A percentile compares a stretch with the other conserved stretches of the same genome.
Evolutionary conservation across 1,140 invertebrate genomes (phyloP).

Genomic region (Saxidomus purpurata): DNA sequence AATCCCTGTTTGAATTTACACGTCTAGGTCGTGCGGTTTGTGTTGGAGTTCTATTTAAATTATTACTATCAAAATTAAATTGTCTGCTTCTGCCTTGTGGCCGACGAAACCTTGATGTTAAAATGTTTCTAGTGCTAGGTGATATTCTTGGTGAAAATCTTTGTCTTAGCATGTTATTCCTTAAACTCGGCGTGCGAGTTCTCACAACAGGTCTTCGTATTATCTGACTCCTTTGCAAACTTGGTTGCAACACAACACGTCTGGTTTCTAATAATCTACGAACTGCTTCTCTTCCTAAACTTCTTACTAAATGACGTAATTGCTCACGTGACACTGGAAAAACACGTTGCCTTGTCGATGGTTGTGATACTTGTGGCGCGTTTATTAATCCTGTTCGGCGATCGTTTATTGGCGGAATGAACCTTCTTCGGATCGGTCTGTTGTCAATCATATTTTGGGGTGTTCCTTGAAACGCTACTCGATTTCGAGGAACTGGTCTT

Average conservation of each 20-base stretch:
- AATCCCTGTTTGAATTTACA: background rate
- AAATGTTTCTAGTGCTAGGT: background rate
- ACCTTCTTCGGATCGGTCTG: background rate
- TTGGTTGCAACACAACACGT: background rate
- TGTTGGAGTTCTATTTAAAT: background rate
- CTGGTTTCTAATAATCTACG: conserved; percentile 16
- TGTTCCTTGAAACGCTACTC: background rate
- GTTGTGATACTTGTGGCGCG: background rate
- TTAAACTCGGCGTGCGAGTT: background rate
- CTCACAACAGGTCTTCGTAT: background rate
- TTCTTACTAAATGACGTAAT: background rate
- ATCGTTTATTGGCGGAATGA: background rate
- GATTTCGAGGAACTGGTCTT: background rate
- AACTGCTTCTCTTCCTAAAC: conserved; percentile 1
- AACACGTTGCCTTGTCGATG: background rate
- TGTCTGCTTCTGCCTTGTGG: background rate
- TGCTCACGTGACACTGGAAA: background rate
- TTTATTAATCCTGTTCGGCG: background rate
- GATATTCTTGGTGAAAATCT: background rate
- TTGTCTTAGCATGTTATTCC: background rate
- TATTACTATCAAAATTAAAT: background rate
- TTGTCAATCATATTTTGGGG: background rate
- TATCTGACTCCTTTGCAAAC: conserved; percentile 26
- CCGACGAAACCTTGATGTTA: background rate
- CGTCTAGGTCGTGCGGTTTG: background rate